Evolutionary conservation across 2,113 vertebrate species (phyloP), one percentile per base, ranked within the genome.

Genomic region (Perca flavescens): DNA sequence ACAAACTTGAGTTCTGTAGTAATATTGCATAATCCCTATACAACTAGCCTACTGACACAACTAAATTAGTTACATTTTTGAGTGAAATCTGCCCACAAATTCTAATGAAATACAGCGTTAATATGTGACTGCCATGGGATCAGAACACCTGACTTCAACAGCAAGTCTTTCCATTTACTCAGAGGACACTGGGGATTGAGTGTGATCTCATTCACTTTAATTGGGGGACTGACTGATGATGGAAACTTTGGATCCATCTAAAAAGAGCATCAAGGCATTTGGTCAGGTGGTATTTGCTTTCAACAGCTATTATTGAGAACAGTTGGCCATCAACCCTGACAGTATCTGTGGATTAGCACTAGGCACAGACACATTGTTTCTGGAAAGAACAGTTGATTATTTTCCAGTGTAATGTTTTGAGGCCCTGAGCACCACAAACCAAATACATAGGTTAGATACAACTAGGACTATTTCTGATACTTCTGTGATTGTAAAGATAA

Each of bases 161-260:
- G 6, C 2, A 70, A 5, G 19, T n/a, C 14, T 70, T 64, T 79
- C 14, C 50, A 54, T 43, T 62, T 21, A 58, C 14, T 68, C 49
- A 47, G 11, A 9, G 0, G 61, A 7, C 6, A 53, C 4, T 36
- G 5, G 46, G 72, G 62, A 17, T 13, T 11, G 16, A 60, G 56
- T 36, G 56, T 0, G 36, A 80, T 14, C 56, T 56, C 0, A 28
- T 47, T 74, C 64, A 65, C 10, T 21, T 36, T 74, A 16, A 5
- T 4, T 0, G 4, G 16, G 10, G 5, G 28, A 61, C 21, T 62
- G 79, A 77, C 64, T n/a, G 7, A 64, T 21, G 46, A 82, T 57
- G 71, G 71, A 87, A 84, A 73, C 50, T 31, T 68, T 66, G 43
- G 14, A 58, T 8, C 0, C 22, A 58, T 79, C 56, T 79, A 74